Conservation (phyloP, 2,113 vertebrate genomes). For the Oncorhynchus nerka region DNA sequence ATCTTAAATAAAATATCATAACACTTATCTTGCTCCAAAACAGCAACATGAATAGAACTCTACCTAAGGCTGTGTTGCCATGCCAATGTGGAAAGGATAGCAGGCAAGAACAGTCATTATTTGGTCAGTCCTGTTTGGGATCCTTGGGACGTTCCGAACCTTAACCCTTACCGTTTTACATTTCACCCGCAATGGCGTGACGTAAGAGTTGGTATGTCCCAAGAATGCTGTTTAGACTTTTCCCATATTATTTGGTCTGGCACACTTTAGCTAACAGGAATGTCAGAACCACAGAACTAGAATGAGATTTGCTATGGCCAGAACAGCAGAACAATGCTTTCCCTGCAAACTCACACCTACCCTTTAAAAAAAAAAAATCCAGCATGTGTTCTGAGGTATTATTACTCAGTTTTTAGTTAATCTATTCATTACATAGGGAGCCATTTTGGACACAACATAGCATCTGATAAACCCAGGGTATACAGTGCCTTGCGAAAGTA, state of each 20-base stretch:
- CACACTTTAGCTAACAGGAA: neutral
- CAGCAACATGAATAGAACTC: neutral
- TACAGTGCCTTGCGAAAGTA: no score
- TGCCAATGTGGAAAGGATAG: neutral
- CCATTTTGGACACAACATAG: neutral
- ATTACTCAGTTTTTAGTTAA: neutral
- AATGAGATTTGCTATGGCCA: no score
- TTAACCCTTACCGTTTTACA: no score
- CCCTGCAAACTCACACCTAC: neutral
- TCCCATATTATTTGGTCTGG: neutral
- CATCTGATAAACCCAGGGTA: no score
- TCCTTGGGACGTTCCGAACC: no score
- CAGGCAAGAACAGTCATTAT: neutral
- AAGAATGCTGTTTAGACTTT: no score
- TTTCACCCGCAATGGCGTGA: no score
- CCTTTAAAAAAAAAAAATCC: neutral
- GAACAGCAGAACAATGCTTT: neutral
- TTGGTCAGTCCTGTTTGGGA: no score
- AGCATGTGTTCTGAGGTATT: slow-evolving; percentile 51
- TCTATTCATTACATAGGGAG: no score
- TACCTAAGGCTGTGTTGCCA: no score
- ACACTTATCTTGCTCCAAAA: neutral
- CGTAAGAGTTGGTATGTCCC: no score
- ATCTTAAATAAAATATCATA: slow-evolving; percentile 50
- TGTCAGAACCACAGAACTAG: neutral